These are phyloP conservation scores for Cylloceria caligata DNA, from an alignment of 2,888 invertebrate species.

Conservation along the genomic window DNA sequence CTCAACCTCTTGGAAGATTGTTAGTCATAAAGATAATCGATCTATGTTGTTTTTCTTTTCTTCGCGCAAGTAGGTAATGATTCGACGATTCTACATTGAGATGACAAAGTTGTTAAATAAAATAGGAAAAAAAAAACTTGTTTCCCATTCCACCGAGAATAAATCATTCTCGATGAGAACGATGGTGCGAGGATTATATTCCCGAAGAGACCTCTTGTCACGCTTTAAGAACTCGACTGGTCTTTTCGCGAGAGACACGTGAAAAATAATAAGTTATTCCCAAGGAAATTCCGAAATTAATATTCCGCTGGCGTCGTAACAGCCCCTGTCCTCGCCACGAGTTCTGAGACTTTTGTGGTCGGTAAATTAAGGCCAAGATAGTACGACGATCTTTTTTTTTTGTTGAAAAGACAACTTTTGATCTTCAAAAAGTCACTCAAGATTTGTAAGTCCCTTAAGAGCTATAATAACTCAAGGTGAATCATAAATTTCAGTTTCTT, in stretches of 20 bases:
- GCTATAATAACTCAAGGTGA: neutral
- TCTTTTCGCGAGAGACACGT: constrained; percentile 29
- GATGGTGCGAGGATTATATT: neutral
- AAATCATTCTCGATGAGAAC: constrained; percentile 35
- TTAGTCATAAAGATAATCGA: constrained; percentile 25
- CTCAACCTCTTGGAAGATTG: constrained; percentile 12
- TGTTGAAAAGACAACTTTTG: neutral
- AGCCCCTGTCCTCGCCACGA: neutral
- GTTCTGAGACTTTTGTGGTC: constrained; percentile 7
- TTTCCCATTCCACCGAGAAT: constrained; percentile 18
- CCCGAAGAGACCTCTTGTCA: constrained; percentile 16
- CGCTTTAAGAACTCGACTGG: constrained; percentile 26
- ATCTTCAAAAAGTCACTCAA: neutral
- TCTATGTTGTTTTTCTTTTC: neutral
- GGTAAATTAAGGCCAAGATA: constrained; percentile 28
- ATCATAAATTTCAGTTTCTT: no score
- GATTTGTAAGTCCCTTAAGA: neutral
- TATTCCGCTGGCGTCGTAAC: constrained; percentile 35
- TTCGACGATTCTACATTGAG: constrained; percentile 36
- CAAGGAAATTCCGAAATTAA: constrained; percentile 48
- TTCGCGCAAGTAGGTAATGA: neutral
- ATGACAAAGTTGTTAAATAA: constrained; percentile 13
- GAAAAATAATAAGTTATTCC: constrained; percentile 42
- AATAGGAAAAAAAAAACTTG: constrained; percentile 16
- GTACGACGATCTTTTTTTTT: neutral